These are phyloP conservation scores for Bovichtus diacanthus DNA, from an alignment of 2,797 vertebrate genomes.

Conservation along the genomic window DNA sequence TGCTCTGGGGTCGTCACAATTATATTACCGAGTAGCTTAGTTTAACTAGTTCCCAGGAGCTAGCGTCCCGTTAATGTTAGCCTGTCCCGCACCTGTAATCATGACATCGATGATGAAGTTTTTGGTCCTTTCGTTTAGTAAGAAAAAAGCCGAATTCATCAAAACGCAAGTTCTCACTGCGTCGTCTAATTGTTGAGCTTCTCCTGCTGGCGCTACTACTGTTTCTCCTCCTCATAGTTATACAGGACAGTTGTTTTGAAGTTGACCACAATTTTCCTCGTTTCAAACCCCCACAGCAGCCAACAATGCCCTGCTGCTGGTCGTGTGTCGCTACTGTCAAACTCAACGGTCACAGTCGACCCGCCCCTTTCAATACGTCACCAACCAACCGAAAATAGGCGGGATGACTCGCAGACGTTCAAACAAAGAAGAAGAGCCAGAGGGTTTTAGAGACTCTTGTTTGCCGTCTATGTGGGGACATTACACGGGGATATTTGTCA, in stretches of 20 bases:
- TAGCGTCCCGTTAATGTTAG: neutral
- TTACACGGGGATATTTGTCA: too few species aligned
- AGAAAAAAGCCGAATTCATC: slow-evolving; percentile 85
- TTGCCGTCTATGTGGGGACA: too few species aligned
- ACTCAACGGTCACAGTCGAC: slow-evolving; percentile 16
- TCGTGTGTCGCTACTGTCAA: slow-evolving; percentile 33
- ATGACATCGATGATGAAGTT: slow-evolving; percentile 78
- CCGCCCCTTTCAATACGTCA: slow-evolving; percentile 48
- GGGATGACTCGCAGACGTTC: slow-evolving; percentile 30
- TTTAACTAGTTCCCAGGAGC: neutral
- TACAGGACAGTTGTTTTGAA: fast-evolving
- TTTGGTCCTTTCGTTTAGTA: slow-evolving; percentile 72
- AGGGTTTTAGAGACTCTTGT: too few species aligned
- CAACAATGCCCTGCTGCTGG: neutral
- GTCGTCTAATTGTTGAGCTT: slow-evolving; percentile 41
- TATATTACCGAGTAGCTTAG: neutral
- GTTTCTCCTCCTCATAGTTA: slow-evolving; percentile 64
- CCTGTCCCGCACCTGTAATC: slow-evolving; percentile 79
- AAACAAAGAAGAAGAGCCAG: too few species aligned
- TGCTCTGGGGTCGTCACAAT: fast-evolving
- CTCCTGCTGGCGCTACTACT: slow-evolving; percentile 48
- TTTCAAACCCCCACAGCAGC: neutral
- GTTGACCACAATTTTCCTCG: fast-evolving
- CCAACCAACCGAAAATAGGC: slow-evolving; percentile 54
- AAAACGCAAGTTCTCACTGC: slow-evolving; percentile 69